Percentiles rank a stretch among this genome's conserved stretches.
Evolutionary conservation across 2,113 vertebrate genomes (phyloP).

Genomic region (Dipodomys spectabilis): DNA sequence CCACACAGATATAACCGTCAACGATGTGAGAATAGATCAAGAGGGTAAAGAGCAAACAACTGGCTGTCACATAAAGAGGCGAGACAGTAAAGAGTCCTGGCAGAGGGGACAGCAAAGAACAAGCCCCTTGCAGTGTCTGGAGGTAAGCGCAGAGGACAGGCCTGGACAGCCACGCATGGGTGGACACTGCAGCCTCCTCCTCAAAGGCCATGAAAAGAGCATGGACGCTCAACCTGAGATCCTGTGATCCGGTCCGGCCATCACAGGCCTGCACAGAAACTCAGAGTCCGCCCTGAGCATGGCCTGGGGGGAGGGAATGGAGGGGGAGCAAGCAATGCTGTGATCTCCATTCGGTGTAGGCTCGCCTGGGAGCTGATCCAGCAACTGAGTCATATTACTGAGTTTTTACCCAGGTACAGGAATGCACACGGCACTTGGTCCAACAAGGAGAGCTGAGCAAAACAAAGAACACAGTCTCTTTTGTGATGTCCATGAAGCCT

Average conservation of each 20-base stretch:
- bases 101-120: background rate
- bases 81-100: too few relatives aligned
- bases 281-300: background rate
- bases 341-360: conserved; percentile 10
- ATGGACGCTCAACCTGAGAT: background rate
- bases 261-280: background rate
- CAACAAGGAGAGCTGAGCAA: background rate
- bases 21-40: background rate
- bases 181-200: background rate
- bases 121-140: background rate
- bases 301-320: background rate
- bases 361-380: conserved; percentile 35
- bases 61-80: background rate
- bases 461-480: background rate
- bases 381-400: conserved; percentile 37
- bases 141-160: background rate
- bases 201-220: background rate
- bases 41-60: conserved; percentile 3
- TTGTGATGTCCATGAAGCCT: background rate
- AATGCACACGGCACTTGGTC: background rate
- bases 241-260: background rate
- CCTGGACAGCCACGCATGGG: background rate
- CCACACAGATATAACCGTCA: background rate
- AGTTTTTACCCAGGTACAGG: conserved; percentile 27
- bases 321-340: background rate